Percentiles rank a stretch among this genome's conserved stretches.
phyloP scores from a whole-genome alignment of 2,888 invertebrate species.

The Acholoe squamosa region DNA sequence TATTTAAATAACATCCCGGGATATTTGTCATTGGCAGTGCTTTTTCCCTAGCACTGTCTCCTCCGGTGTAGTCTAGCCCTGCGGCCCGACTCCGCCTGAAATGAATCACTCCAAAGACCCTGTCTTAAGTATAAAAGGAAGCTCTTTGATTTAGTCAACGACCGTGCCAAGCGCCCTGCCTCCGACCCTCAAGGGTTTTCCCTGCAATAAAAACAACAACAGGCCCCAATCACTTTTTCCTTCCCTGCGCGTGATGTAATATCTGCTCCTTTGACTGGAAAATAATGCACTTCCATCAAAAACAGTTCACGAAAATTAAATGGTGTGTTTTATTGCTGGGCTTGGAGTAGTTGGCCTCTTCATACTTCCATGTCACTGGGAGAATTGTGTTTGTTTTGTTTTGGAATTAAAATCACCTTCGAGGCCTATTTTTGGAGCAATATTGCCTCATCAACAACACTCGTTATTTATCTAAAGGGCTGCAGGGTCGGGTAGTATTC shows the following conservation, averaged over 20 bases:
- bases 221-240: not conserved
- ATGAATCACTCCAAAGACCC: constrained; percentile 12
- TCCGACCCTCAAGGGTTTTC: not conserved
- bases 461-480: not conserved
- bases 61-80: not conserved
- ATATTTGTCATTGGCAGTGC: constrained; percentile 7
- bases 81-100: not conserved
- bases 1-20: constrained; percentile 28
- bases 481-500: not conserved
- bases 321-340: not conserved
- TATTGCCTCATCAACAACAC: constrained; percentile 19
- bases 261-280: constrained; percentile 31
- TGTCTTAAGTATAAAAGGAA: constrained; percentile 52
- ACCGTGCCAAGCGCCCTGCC: not conserved
- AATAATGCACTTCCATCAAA: constrained; percentile 18
- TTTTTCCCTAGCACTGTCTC: not conserved
- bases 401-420: not conserved
- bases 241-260: constrained; percentile 25
- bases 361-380: not conserved
- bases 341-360: not conserved
- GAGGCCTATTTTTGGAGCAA: not conserved
- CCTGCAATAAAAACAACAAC: constrained; percentile 44
- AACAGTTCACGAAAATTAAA: constrained; percentile 42
- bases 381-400: not conserved
- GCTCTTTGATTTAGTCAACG: constrained; percentile 48